Evolutionary conservation across 2,113 vertebrate genomes (phyloP).

Genomic region (Isurus oxyrinchus): DNA sequence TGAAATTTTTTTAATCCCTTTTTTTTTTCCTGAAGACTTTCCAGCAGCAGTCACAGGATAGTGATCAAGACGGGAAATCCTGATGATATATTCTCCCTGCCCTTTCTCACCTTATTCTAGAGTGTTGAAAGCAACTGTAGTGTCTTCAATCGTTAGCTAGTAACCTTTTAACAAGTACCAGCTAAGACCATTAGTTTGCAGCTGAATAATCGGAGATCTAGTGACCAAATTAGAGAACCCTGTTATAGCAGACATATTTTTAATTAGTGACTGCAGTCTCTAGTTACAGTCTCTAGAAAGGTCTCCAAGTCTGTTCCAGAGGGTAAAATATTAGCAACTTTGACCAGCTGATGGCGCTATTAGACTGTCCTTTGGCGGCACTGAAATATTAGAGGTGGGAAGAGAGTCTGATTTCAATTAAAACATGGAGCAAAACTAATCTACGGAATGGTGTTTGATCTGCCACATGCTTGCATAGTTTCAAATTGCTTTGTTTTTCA

Average conservation of each 20-base stretch:
- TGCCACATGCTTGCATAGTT: background rate
- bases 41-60: background rate
- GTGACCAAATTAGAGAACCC: background rate
- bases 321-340: background rate
- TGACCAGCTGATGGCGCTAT: slow-evolving; percentile 8
- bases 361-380: background rate
- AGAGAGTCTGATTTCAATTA: background rate
- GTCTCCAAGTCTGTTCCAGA: background rate
- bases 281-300: background rate
- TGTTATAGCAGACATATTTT: background rate
- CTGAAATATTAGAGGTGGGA: background rate
- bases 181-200: background rate
- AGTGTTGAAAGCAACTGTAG: background rate
- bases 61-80: background rate
- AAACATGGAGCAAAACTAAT: background rate
- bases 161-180: background rate
- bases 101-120: background rate
- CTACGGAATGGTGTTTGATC: background rate
- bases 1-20: background rate
- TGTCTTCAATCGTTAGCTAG: background rate
- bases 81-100: background rate
- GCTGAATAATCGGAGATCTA: background rate
- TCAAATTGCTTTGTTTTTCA: background rate
- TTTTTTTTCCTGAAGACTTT: background rate
- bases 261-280: background rate